Evolutionary conservation across 2,797 vertebrate species (phyloP).

Genomic region (Melopsittacus undulatus): DNA sequence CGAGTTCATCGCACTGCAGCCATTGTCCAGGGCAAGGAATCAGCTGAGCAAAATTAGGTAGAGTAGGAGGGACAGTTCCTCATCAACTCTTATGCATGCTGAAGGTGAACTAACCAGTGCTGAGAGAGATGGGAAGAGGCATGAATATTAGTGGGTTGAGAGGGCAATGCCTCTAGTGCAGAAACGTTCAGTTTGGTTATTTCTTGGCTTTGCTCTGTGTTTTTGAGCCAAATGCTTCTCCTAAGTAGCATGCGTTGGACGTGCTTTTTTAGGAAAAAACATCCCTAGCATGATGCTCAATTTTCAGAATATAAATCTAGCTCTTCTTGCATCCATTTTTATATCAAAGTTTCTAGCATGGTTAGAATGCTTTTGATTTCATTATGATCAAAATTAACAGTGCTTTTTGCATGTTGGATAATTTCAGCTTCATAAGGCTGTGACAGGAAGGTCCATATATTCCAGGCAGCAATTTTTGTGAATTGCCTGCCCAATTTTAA

Average conservation of each 20-base stretch:
- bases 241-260: conserved; percentile 53
- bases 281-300: conserved; percentile 61
- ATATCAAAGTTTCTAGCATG: conserved; percentile 54
- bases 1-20: conserved; percentile 99
- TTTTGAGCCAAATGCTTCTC: conserved; percentile 70
- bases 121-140: conserved; percentile 76
- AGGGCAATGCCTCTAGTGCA: conserved; percentile 41
- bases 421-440: conserved; percentile 54
- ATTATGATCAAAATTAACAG: conserved; percentile 56
- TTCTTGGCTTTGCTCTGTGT: conserved; percentile 71
- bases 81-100: conserved; percentile 84
- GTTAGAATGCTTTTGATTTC: conserved; percentile 73
- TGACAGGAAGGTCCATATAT: conserved; percentile 13
- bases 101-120: conserved; percentile 74
- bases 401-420: conserved; percentile 77
- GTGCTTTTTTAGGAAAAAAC: conserved; percentile 24
- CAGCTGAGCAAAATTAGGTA: conserved; percentile 99
- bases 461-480: conserved; percentile 57
- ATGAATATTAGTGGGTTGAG: conserved; percentile 65
- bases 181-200: conserved; percentile 33
- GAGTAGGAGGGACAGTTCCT: conserved; percentile 84
- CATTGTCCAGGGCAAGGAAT: conserved; percentile 97
- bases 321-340: conserved; percentile 52
- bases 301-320: conserved; percentile 51
- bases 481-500: conserved; percentile 55